Base-by-base conservation (phyloP, 2,797 vertebrate species). In the Etheostoma nigrum region DNA sequence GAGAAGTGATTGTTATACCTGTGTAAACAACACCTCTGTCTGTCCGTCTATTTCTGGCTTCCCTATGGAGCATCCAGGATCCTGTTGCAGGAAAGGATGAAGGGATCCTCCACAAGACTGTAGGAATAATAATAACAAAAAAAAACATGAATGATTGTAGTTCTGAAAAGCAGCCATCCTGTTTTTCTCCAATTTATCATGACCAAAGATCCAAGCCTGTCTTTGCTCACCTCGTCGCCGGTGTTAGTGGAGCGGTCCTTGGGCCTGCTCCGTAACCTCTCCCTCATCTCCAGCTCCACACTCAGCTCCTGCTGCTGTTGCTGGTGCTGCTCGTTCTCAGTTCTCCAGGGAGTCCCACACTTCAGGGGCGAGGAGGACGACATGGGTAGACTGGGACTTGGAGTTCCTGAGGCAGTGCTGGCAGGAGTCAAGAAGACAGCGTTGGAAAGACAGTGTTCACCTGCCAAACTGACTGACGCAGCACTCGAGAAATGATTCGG, bases 51-150 rank as follows among this genome's bases (percentile, higher is more conserved):
- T 72, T 58, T 90, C 89, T 55, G 48, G 4, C 62, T 89, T 92
- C 45, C 76, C 78, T 78, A 53, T 87, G 9, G 73, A 72, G 77
- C 88, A 91, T 91, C 93, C 93, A 54, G 91, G 78, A 67, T 95
- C 95, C 94, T 95, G 95, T 94, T 95, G 95, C 94, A 96, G 94
- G 94, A 95, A 96, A 0, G 94, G 95, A 94, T 96, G 95, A 60
- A 95, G 93, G 68, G 93, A 81, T 86, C 81, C 91, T 53, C 86
- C 91, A 71, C 91, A 88, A 52, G 91, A 72, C 93, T 95, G 75
- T 18, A 74, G 12, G 48, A 78, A 81, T 27, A 9, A 42, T 15
- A 51, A 40, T 44, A 4, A 44, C 4, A 57, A 71, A 71, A 71
- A 71, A 71, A 30, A 21, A 13, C 10, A 33, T 67, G 30, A 51